phyloP scores from a whole-genome alignment of 2,113 vertebrate genomes.

The Cervus canadensis region DNA sequence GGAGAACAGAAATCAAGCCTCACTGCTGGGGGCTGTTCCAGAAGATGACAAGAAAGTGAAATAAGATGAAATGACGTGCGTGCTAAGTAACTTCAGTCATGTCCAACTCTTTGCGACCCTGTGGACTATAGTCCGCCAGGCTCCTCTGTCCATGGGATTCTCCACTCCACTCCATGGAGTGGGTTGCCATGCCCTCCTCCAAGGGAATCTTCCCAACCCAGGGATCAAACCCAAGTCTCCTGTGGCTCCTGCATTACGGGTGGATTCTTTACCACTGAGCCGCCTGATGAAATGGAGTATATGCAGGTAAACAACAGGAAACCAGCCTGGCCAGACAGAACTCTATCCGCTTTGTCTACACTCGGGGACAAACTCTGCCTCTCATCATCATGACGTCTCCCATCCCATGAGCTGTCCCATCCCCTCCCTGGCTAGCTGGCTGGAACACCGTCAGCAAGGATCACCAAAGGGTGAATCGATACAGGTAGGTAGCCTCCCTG shows the following conservation, averaged over 20 bases:
- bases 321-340: background rate
- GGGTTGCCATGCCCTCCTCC: background rate
- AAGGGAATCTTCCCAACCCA: background rate
- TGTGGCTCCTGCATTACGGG: background rate
- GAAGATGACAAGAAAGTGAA: background rate
- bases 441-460: background rate
- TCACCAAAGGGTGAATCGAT: background rate
- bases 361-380: background rate
- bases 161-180: background rate
- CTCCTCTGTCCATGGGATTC: background rate
- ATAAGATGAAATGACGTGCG: background rate
- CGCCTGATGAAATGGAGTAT: background rate
- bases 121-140: background rate
- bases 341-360: rapidly evolving
- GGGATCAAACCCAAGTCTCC: background rate
- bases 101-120: background rate
- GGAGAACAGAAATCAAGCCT: too few relatives aligned
- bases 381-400: rapidly evolving
- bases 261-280: background rate
- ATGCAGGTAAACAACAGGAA: background rate
- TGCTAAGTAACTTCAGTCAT: background rate
- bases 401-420: rapidly evolving
- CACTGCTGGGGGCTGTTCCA: rapidly evolving
- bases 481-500: rapidly evolving
- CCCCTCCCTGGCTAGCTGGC: background rate